Evolutionary conservation across 2,113 vertebrate species (phyloP), one percentile per base, ranked within the genome.

Genomic region (Hippocampus abdominalis): DNA sequence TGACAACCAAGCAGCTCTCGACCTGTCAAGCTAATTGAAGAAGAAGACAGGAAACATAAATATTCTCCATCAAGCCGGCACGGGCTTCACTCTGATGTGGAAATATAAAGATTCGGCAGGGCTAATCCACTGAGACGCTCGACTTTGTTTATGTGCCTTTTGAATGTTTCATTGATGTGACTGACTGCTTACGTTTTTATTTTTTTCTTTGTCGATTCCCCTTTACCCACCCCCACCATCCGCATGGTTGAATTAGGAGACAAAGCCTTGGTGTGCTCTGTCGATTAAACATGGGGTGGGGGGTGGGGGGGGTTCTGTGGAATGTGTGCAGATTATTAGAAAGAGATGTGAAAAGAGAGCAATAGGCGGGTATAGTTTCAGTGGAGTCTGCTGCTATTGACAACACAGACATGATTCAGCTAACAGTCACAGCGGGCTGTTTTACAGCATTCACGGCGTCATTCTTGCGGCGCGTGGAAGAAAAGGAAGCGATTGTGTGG

Each of bases 131-230:
- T 42, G 75, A 84, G 82, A 84, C 59, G 60, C 68, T 69, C 18
- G 69, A 83, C 79, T 85, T 80, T 86, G 79, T 88, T 89, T 85
- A 80, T 85, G 76, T 80, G 81, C 72, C 82, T 78, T 85, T 73
- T 85, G 81, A 87, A 87, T 80, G 85, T 83, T 88, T 84, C 78
- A 87, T 76, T 73, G 75, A 84, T 78, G 78, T 82, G 77, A 88
- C 71, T 77, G 75, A 82, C 79, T 85, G 81, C 76, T 79, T 81
- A 78, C 63, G 48, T 75, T 80, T 72, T 66, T 59, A 60, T 75
- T 80, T 75, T 66, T 59, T 64, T 68, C 54, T 65, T 67, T 27
- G 40, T 36, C n/a, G 21, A 44, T 66, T 66, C 79, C 27, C 51
- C 21, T 0, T 57, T 7, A 64, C 57, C 48, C 48, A 57, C 57